Base-by-base conservation (phyloP, 1,140 invertebrate species). In the Charaxes varanes region DNA sequence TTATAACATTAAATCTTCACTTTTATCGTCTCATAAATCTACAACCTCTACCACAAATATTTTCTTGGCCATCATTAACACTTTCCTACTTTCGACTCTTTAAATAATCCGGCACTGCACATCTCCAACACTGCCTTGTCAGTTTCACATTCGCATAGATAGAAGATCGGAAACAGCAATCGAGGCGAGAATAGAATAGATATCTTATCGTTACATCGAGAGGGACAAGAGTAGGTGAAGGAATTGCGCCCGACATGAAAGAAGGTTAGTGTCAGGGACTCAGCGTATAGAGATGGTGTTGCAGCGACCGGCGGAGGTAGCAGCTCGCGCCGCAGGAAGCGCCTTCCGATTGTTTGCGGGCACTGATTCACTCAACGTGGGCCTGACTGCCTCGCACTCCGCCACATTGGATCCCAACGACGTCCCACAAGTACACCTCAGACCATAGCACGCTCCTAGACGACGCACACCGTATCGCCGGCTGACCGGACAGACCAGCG, bases 341-440 rank as follows among this genome's bases (percentile, higher is more conserved):
- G 89, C 92, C 58, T 92, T 91, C 85, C 88, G 91, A 32, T 88
- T 92, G 68, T 88, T 92, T 59, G 90, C 91, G 41, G 91, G 91
- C 56, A 92, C 91, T 37, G 90, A 92, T 86, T 90, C 89, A 72
- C 86, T 91, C 49, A 90, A 89, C 80, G 85, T 91, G 68, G 89
- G 89, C 63, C 83, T 91, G 62, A 88, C 88, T 71, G 86, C 89
- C 62, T 87, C 88, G 28, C 86, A 89, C 69, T 86, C 87, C 55
- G 85, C 87, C 61, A 82, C 86, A 60, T 66, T 80, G 74, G 84
- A 86, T 83, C 64, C 79, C 68, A 35, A 23, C 34, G 69, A 60
- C 71, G 66, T 63, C 70, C 76, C 80, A 62, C 83, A 80, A 85
- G 77, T 72, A 83, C 65, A 72, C 62, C 56, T 36, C 42, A 44